Evolutionary conservation across 1,140 invertebrate genomes (phyloP), one percentile per base, ranked within the genome.

Genomic region (Triops longicaudatus): DNA sequence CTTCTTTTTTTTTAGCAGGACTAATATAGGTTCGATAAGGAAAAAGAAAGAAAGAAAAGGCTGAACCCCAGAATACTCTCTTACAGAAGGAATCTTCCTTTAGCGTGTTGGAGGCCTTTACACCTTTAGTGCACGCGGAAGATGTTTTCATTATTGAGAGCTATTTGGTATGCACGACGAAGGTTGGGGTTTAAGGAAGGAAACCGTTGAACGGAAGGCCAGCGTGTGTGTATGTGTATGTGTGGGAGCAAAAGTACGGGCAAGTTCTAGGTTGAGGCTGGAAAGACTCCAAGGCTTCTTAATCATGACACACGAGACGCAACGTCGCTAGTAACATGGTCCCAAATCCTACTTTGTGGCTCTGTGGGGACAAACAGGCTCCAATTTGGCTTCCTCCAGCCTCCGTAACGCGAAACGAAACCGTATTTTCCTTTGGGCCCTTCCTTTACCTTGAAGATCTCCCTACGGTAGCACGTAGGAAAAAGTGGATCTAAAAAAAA

Each of bases 341-440:
- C 50, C 50, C 50, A 63, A 63, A 63, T 63, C 50, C 50, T 63
- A 63, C 50, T 63, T 63, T 63, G 50, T 63, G 50, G 50, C 50
- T 63, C 50, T 63, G 50, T 63, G 50, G 50, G 50, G 50, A 63
- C 50, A 63, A 63, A 63, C 50, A 63, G 50, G 50, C 17, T 22
- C 50, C 50, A 63, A 63, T 63, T 63, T 63, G 50, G 50, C 50
- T 63, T 63, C 50, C 50, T 6, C 50, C 17, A 63, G 50, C 50
- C 50, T 63, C 50, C 14, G 31, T 37, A 63, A 63, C 50, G 50
- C 14, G 50, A 63, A 63, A 63, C 50, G 50, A 63, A 63, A 63
- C 50, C 50, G 22, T 63, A 63, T 63, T 63, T 63, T 63, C 22
- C 50, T 63, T 63, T 37, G 31, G 31, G 31, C 31, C 7, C 31